Evolutionary conservation across 1,140 invertebrate species (phyloP).

Genomic region (Drosophila subpulchrella): DNA sequence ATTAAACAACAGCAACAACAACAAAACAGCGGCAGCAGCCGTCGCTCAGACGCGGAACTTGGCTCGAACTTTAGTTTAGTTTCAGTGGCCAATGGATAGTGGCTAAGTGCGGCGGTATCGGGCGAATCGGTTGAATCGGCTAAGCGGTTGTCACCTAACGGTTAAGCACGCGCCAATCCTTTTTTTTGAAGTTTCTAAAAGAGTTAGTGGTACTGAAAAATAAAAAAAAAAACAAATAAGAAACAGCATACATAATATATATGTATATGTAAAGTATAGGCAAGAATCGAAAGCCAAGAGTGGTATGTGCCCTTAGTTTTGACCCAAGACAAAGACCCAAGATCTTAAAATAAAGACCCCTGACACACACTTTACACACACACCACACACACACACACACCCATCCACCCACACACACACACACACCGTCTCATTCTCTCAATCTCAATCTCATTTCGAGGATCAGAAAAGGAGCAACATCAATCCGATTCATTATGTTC

Average conservation of each 20-base stretch:
- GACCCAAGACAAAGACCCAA: constrained; percentile 33
- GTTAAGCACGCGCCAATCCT: neutral
- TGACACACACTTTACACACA: constrained; percentile 7
- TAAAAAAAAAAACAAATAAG: neutral
- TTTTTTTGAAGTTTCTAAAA: constrained; percentile 28
- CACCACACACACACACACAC: constrained; percentile 3
- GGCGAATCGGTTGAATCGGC: constrained; percentile 12
- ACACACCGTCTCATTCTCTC: constrained; percentile 1
- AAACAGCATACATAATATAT: neutral
- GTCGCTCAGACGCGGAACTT: constrained; percentile 13
- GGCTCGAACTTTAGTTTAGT: constrained; percentile 16
- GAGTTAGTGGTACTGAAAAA: neutral
- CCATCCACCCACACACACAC: neutral
- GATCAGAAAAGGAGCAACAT: constrained; percentile 15
- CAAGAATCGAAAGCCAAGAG: constrained; percentile 32
- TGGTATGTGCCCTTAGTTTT: constrained; percentile 42
- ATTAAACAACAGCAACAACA: constrained; percentile 16
- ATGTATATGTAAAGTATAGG: constrained; percentile 24
- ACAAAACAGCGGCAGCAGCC: constrained; percentile 11
- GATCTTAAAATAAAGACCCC: constrained; percentile 1
- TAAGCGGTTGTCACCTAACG: neutral
- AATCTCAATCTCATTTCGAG: constrained; percentile 17
- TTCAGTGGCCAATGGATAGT: constrained; percentile 9
- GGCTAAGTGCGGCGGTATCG: constrained; percentile 17
- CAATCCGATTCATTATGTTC: constrained; percentile 10